These are phyloP conservation scores for Eilema depressum DNA, from an alignment of 2,888 invertebrate genomes.

Conservation along the genomic window DNA sequence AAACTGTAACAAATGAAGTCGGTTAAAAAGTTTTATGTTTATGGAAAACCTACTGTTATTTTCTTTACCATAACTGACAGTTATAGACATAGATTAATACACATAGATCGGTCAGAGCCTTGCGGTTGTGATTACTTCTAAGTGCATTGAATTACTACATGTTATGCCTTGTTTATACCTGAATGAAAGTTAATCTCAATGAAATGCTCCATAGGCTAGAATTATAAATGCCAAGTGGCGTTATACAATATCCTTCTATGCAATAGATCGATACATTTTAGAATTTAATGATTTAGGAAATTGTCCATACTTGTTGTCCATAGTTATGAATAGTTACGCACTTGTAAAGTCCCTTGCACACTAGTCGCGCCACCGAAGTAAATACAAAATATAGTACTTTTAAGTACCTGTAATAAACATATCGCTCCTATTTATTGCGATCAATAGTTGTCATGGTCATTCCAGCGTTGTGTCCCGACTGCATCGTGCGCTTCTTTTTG, in stretches of 20 bases:
- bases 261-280: neutral
- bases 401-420: no score
- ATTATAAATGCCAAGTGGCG: conserved; percentile 19
- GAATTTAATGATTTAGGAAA: conserved; percentile 14
- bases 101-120: neutral
- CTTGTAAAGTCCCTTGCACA: neutral
- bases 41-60: neutral
- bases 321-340: neutral
- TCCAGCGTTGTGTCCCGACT: neutral
- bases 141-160: neutral
- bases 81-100: neutral
- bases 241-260: conserved; percentile 23
- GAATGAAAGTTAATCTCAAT: conserved; percentile 21
- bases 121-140: neutral
- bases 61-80: no score
- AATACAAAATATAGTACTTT: neutral
- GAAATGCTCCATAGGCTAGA: conserved; percentile 8
- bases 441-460: neutral
- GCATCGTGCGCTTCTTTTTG: neutral
- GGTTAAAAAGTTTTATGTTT: neutral
- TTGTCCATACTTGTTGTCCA: conserved; percentile 1
- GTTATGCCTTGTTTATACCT: neutral
- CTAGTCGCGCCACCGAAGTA: neutral
- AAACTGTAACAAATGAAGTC: neutral
- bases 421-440: neutral